These are phyloP conservation scores for Parnassius mnemosyne DNA, from an alignment of 2,888 invertebrate species.

Conservation along the genomic window DNA sequence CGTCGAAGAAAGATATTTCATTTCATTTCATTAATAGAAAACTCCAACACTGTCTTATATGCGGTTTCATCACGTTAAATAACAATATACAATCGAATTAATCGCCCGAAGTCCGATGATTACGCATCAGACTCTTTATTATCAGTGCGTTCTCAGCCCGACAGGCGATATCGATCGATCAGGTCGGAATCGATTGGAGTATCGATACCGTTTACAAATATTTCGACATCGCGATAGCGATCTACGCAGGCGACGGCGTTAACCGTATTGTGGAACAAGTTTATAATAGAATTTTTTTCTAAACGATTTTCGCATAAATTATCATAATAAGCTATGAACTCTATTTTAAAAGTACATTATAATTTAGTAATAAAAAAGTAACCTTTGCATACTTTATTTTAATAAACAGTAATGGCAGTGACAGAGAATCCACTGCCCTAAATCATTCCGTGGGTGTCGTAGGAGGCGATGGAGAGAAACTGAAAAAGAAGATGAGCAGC, in stretches of 20 bases:
- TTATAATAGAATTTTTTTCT: slow-evolving; percentile 28
- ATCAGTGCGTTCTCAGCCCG: slow-evolving; percentile 48
- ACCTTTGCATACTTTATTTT: too few species aligned
- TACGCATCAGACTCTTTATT: slow-evolving; percentile 52
- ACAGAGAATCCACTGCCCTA: too few species aligned
- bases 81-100: slow-evolving; percentile 44
- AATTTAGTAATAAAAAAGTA: too few species aligned
- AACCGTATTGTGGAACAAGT: slow-evolving; percentile 33
- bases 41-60: too few species aligned
- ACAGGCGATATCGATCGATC: slow-evolving; percentile 47
- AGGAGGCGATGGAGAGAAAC: too few species aligned
- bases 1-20: too few species aligned
- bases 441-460: too few species aligned
- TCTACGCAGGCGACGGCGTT: slow-evolving; percentile 38
- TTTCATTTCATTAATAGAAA: too few species aligned
- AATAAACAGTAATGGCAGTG: too few species aligned
- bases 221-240: slow-evolving; percentile 72
- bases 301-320: slow-evolving; percentile 3
- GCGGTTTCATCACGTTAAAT: slow-evolving; percentile 10
- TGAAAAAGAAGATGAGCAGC: too few species aligned
- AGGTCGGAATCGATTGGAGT: slow-evolving; percentile 46
- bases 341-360: too few species aligned
- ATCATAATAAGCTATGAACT: not conserved
- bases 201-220: slow-evolving; percentile 74
- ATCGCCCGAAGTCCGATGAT: slow-evolving; percentile 45